phyloP scores from a whole-genome alignment of 2,113 vertebrate species.

The Urocolius indicus region DNA sequence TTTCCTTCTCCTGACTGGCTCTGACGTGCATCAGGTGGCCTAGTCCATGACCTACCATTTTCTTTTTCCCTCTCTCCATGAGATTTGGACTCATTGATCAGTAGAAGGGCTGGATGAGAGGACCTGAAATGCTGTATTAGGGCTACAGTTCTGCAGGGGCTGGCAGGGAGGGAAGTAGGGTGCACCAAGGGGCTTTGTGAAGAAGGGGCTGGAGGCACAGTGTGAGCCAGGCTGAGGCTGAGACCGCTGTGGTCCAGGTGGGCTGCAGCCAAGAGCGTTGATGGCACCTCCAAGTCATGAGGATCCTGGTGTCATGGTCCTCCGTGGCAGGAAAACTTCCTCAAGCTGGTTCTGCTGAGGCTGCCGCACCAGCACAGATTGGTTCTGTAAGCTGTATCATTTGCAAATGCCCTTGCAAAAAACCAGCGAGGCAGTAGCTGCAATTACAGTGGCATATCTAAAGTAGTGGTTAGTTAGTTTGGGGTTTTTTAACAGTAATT shows the following conservation, averaged over 20 bases:
- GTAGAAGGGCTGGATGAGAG: background rate
- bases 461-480: fast-evolving
- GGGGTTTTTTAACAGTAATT: background rate
- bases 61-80: background rate
- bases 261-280: fast-evolving
- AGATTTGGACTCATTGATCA: background rate
- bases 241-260: fast-evolving
- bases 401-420: background rate
- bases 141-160: background rate
- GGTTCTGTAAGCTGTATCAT: background rate
- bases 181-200: fast-evolving
- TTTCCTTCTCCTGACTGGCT: background rate
- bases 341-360: background rate
- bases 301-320: fast-evolving
- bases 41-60: too few species aligned
- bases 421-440: background rate
- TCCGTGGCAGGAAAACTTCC: background rate
- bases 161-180: too few species aligned
- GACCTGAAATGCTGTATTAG: background rate
- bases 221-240: background rate
- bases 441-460: background rate
- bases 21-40: fast-evolving
- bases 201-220: background rate
- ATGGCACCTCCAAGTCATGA: background rate
- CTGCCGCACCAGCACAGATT: fast-evolving